Evolutionary conservation across 2,888 invertebrate genomes (phyloP).

Genomic region (Nomada hirtipes): DNA sequence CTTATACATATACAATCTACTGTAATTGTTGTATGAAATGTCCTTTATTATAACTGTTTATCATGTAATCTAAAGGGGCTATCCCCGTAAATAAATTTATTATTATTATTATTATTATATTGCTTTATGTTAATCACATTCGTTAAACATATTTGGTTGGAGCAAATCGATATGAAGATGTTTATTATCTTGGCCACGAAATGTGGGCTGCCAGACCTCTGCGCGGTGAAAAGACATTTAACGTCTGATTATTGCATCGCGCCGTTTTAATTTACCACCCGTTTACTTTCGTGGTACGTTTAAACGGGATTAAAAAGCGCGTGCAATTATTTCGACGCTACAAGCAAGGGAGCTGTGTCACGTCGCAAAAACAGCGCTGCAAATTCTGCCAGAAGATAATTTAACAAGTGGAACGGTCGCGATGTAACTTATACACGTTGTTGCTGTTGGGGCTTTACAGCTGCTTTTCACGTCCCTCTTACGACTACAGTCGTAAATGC

Average conservation of each 20-base stretch:
- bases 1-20: no score
- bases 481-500: constrained; percentile 42
- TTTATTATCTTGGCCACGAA: no score
- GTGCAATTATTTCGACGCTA: constrained; percentile 30
- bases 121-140: not conserved
- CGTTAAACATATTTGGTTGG: no score
- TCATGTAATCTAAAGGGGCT: no score
- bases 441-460: constrained; percentile 39
- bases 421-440: constrained; percentile 40
- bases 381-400: constrained; percentile 40
- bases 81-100: no score
- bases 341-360: not conserved
- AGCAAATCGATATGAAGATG: no score
- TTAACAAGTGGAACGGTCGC: constrained; percentile 32
- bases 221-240: not conserved
- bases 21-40: no score
- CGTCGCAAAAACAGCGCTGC: constrained; percentile 23
- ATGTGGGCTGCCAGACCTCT: no score
- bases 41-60: no score
- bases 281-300: constrained; percentile 2
- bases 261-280: constrained; percentile 8
- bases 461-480: constrained; percentile 23
- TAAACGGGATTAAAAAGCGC: constrained; percentile 33
- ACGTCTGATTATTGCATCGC: constrained; percentile 30
- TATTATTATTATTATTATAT: no score